Percentiles rank a stretch among this genome's conserved stretches.
phyloP scores from a whole-genome alignment of 37 sponge, comb jelly and placozoan genomes.

The Mnemiopsis leidyi region DNA sequence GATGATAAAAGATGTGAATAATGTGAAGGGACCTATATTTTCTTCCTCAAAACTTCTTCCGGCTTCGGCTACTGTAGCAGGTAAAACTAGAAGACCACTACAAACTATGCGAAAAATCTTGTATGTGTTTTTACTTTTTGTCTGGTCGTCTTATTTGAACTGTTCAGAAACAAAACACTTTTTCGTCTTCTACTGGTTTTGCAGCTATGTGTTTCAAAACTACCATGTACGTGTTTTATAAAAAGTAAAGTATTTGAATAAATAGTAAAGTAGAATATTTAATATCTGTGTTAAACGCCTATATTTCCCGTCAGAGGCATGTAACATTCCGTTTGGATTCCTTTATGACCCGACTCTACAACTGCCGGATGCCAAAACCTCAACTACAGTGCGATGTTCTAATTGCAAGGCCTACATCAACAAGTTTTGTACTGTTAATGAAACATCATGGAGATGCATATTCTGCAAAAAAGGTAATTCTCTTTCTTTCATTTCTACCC shows the following conservation, averaged over 20 bases:
- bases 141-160: no score
- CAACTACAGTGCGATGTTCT: neutral
- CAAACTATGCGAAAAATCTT: no score
- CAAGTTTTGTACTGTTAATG: constrained; percentile 6
- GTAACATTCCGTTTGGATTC: constrained; percentile 50
- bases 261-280: no score
- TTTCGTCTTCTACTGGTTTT: no score
- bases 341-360: constrained; percentile 8
- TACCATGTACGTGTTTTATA: no score
- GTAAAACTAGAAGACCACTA: neutral
- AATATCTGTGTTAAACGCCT: no score
- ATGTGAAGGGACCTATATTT: constrained; percentile 20
- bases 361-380: neutral
- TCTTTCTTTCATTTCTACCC: neutral
- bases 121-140: no score
- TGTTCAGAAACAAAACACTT: no score
- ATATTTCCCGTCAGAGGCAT: constrained; percentile 31
- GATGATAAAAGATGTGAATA: constrained; percentile 19
- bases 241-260: no score
- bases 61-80: constrained; percentile 46
- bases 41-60: constrained; percentile 45
- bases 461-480: constrained; percentile 34
- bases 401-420: constrained; percentile 44
- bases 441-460: constrained; percentile 1
- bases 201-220: no score